A percentile compares a stretch with the other conserved stretches of the same genome.
phyloP scores from a whole-genome alignment of 2,113 vertebrate genomes.

The Coreoperca whiteheadi region DNA sequence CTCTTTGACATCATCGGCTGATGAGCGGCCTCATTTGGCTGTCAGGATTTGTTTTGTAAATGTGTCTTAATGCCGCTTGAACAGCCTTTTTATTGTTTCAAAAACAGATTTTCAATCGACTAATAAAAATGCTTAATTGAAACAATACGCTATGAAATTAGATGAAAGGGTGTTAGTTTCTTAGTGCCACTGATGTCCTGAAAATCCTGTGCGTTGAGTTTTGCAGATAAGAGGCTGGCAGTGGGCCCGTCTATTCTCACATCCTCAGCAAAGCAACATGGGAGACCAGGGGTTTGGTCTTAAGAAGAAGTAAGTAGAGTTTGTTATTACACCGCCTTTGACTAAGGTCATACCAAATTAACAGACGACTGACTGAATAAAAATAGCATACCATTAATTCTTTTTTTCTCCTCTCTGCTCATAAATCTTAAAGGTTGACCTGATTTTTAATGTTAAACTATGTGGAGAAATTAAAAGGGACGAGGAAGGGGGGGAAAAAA shows the following conservation, averaged over 20 bases:
- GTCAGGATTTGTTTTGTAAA: conserved; percentile 47
- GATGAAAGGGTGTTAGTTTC: conserved; percentile 78
- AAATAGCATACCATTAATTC: conserved; percentile 91
- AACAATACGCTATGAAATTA: conserved; percentile 74
- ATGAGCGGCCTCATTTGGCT: conserved; percentile 32
- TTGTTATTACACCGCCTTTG: conserved; percentile 88
- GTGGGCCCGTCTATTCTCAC: conserved; percentile 59
- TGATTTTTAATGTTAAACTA: conserved; percentile 87
- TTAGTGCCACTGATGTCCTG: conserved; percentile 61
- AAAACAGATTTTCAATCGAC: conserved; percentile 59
- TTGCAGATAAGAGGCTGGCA: conserved; percentile 79
- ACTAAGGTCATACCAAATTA: conserved; percentile 89
- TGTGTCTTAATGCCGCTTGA: conserved; percentile 10
- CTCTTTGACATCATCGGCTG: conserved; percentile 5
- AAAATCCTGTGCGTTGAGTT: conserved; percentile 76
- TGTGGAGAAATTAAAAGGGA: conserved; percentile 82
- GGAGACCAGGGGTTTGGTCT: conserved; percentile 79
- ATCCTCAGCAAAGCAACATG: conserved; percentile 70
- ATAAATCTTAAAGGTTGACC: conserved; percentile 88
- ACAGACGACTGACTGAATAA: conserved; percentile 85
- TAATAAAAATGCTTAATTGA: conserved; percentile 64
- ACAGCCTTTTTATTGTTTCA: conserved; percentile 40
- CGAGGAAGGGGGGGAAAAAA: conserved; percentile 47
- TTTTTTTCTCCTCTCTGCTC: conserved; percentile 77
- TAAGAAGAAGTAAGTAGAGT: conserved; percentile 83